Evolutionary conservation across 2,888 invertebrate species (phyloP), one percentile per base, ranked within the genome.

Genomic region (Caenorhabditis sp.): DNA sequence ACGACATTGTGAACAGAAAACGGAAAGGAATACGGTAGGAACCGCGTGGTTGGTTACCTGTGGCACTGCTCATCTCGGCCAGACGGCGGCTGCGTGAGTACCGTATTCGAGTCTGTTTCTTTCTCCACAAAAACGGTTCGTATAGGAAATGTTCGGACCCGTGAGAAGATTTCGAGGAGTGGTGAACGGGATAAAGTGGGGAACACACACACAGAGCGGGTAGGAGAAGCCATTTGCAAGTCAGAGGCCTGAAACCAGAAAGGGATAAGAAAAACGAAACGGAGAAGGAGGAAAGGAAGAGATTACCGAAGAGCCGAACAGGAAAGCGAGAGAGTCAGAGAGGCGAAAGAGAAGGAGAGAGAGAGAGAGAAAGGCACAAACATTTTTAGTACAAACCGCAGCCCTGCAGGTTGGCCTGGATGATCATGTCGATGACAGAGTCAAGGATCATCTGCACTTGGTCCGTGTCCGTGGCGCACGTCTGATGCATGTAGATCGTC

Each of bases 401-500:
- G 51, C 91, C 91, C 77, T 91, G 90, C 44, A 91, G 72, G 81
- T 91, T 91, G 40, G 90, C 88, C 80, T 91, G 91, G 62, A 91
- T 91, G 69, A 91, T 91, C 88, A 91, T 88, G 74, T 91, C 91
- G 79, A 91, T 91, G 32, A 90, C 90, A 2, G 89, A 89, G 61
- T 90, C 90, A 28, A 90, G 88, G 64, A 90, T 89, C 85, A 90
- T 87, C 74, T 90, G 90, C 37, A 90, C 89, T 82, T 89, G 89
- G 77, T 89, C 86, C n/a, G 87, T 87, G 60, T 87, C 87, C n/a
- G 88, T 87, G 5, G 88, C 87, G 56, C 87, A 88, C 32, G 88
- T 87, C 78, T 89, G 90, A 82, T 90, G 90, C 82, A 90, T 88
- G 82, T 99, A 99, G 94, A 99, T 98, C 92, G 99, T 99, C 94